Conservation (phyloP, 2,888 invertebrate genomes). For the Cheilosia pagana region DNA sequence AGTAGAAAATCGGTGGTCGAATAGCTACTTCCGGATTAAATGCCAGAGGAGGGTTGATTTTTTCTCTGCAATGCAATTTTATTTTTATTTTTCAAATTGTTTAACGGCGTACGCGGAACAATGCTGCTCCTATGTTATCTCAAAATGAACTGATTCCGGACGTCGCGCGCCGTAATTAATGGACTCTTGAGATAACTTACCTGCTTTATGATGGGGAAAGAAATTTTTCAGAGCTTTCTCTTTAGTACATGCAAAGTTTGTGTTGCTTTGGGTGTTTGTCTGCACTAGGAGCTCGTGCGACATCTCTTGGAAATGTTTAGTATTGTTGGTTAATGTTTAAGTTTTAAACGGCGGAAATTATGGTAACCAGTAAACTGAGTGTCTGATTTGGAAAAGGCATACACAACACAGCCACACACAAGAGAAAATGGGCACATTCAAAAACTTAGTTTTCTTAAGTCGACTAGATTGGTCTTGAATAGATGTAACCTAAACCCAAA, state of each 20-base stretch:
- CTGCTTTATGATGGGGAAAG: constrained; percentile 41
- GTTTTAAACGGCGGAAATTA: too few species aligned
- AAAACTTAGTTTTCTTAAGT: too few species aligned
- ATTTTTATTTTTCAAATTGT: constrained; percentile 4
- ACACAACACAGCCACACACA: too few species aligned
- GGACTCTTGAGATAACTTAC: constrained; percentile 64
- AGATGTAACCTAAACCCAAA: too few species aligned
- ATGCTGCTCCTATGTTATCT: constrained; percentile 53
- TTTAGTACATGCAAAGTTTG: constrained; percentile 52
- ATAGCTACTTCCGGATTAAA: constrained; percentile 42
- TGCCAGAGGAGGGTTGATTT: constrained; percentile 23
- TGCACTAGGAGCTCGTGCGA: background rate
- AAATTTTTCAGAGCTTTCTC: constrained; percentile 18
- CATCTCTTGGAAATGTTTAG: background rate
- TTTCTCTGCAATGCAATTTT: constrained; percentile 22
- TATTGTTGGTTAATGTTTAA: too few species aligned
- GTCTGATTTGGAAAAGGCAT: too few species aligned
- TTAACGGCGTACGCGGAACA: constrained; percentile 24
- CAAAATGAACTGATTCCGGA: constrained; percentile 70
- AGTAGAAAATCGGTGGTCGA: constrained; percentile 48
- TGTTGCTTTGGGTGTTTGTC: too few species aligned
- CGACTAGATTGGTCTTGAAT: too few species aligned
- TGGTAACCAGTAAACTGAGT: too few species aligned
- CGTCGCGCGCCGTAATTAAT: constrained; percentile 59
- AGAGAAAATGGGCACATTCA: too few species aligned